Conservation (phyloP, 2,888 invertebrate genomes). For the Mythimna vitellina region DNA sequence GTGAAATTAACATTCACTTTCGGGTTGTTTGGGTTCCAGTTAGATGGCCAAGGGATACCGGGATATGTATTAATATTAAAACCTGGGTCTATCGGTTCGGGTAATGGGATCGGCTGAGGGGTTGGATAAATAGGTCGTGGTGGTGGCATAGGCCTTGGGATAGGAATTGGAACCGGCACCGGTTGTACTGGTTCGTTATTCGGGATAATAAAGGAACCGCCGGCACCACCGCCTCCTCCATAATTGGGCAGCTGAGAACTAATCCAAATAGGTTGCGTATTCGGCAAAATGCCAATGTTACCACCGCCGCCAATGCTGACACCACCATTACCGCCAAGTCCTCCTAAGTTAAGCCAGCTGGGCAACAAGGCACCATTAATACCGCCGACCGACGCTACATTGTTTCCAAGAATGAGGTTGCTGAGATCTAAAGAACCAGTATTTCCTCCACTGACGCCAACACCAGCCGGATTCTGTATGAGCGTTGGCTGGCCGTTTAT, state of each 20-base stretch:
- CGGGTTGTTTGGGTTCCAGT: slow-evolving; percentile 32
- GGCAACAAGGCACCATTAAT: slow-evolving; percentile 1
- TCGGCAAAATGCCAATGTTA: slow-evolving; percentile 12
- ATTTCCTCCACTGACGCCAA: slow-evolving; percentile 19
- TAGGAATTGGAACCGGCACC: slow-evolving; percentile 10
- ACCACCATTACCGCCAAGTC: slow-evolving; percentile 1
- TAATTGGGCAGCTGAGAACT: slow-evolving; percentile 30
- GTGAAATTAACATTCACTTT: slow-evolving; percentile 29
- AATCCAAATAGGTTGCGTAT: slow-evolving; percentile 45
- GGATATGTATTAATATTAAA: slow-evolving; percentile 25
- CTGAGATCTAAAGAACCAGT: slow-evolving; percentile 22
- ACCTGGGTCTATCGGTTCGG: slow-evolving; percentile 22
- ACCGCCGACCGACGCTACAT: neutral
- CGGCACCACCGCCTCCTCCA: slow-evolving; percentile 14
- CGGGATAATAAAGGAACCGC: slow-evolving; percentile 14
- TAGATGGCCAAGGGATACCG: slow-evolving; percentile 28
- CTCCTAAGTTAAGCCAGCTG: slow-evolving; percentile 30
- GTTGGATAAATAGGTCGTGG: slow-evolving; percentile 26
- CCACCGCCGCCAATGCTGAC: slow-evolving; percentile 11
- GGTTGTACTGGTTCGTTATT: slow-evolving; percentile 18
- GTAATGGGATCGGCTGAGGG: slow-evolving; percentile 26
- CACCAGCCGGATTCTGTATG: slow-evolving; percentile 37
- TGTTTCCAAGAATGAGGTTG: slow-evolving; percentile 16
- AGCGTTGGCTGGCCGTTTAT: slow-evolving; percentile 53
- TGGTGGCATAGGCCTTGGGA: slow-evolving; percentile 16